Base-by-base conservation (phyloP, 2,888 invertebrate genomes). In the Galerucella calmariensis region DNA sequence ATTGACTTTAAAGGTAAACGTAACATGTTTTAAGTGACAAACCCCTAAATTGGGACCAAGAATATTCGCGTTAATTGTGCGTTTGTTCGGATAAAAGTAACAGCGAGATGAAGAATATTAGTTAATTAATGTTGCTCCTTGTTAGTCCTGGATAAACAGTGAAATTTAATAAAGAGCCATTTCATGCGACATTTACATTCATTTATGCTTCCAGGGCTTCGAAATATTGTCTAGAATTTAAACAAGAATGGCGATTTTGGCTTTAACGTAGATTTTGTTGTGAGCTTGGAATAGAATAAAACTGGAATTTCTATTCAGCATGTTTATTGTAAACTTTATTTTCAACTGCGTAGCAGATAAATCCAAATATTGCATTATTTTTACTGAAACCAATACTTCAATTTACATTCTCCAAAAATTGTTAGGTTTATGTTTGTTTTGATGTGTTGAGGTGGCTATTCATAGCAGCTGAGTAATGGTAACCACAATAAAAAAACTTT, bases 1-100 rank as follows among this genome's bases (percentile, higher is more conserved):
- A 93, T 93, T 93, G 93, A 93, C 93, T 92, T 92, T 92, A 92
- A 20, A 93, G 91, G 91, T 86, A 91, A 87, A 87, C 87, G 86
- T 86, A 89, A 92, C 90, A 85, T 85, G 80, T 84, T 77, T 81
- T 80, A 82, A 83, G 83, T 83, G 81, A 83, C 82, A 82, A 81
- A 78, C 79, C 82, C 75, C 77, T 73, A 75, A 75, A 78, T 77
- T 75, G 77, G 65, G 74, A 75, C 77, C 78, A 75, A 77, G 79
- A 75, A 77, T 70, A 35, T 35, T 56, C 51, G 58, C 41, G 10
- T 51, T 59, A 48, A 59, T 82, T 84, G 83, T 82, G 82, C 82
- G 83, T 81, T 69, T 68, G 66, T 65, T 65, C 63, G 16, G 63
- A 65, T 65, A 48, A 65, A 46, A 41, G 9, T 63, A 44, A 24